Evolutionary conservation across 2,888 invertebrate species (phyloP), one percentile per base, ranked within the genome.

Genomic region (Hypercompe scribonia): DNA sequence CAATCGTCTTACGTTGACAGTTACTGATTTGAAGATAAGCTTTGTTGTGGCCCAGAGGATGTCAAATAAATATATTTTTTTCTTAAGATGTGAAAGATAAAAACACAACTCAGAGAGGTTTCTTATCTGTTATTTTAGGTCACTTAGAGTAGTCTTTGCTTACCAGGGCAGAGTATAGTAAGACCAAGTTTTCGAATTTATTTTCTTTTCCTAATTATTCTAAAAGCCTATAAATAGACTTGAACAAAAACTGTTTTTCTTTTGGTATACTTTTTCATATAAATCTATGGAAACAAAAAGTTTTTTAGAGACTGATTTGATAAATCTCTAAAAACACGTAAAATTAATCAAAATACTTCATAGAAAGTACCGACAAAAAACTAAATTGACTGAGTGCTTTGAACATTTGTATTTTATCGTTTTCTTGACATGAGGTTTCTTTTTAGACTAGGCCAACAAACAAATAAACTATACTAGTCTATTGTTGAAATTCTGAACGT

Each of bases 1-100:
- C 71, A 69, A 69, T 72, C 39, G 69, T 72, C 70, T 72, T 75
- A 65, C 65, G 42, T 10, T 65, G 72, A 68, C 64, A 54, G 65
- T 50, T 58, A 65, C 24, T 68, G 72, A 72, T 72, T 28, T 54
- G 28, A 39, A 65, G 72, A 72, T 72, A 72, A 42, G 31, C 68
- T 31, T 65, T 39, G 54, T 72, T 65, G 46, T 36, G 50, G 31
- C n/a, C 72, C 33, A 31, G 42, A 42, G 65, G 8, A 66, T 61
- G 3, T 39, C 15, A 24, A 63, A 58, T 61, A 67, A 71, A 61
- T 67, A 42, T 63, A 46, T 31, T 31, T 58, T 70, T 50, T 36
- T 39, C 39, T 42, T 28, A 3, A 58, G 31, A 54, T 31, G 15
- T 24, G 33, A 66, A 18, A 42, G 31, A 31, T 42, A 66, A 28